Evolutionary conservation across 1,140 invertebrate species (phyloP).

Genomic region (Pseudomyrmex concolor): DNA sequence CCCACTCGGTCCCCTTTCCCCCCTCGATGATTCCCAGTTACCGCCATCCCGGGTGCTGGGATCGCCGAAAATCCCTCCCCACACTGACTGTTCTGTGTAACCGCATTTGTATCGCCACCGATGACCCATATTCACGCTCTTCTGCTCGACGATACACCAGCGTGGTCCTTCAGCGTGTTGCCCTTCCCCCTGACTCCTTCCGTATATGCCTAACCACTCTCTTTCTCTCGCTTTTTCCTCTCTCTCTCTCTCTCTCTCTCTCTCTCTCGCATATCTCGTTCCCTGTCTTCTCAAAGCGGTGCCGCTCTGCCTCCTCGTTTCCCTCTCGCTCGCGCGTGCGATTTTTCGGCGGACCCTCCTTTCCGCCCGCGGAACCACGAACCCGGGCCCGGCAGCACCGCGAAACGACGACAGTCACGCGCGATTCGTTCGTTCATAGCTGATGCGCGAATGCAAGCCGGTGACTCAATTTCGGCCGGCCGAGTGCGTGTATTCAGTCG

Average conservation of each 20-base stretch:
- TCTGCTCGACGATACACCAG: constrained; percentile 60
- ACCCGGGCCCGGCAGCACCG: constrained; percentile 1
- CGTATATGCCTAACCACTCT: neutral
- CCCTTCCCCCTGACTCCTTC: neutral
- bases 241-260: constrained; percentile 41
- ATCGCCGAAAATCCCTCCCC: constrained; percentile 6
- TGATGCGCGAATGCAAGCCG: constrained; percentile 72
- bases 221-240: constrained; percentile 8
- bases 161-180: constrained; percentile 45
- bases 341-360: constrained; percentile 51
- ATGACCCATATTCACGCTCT: constrained; percentile 81
- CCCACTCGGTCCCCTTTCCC: constrained; percentile 33
- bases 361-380: constrained; percentile 17
- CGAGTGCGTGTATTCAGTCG: constrained; percentile 48
- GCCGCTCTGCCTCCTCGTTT: neutral
- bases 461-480: constrained; percentile 68
- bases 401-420: constrained; percentile 65
- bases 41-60: constrained; percentile 31
- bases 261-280: neutral
- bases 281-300: neutral
- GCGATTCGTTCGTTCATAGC: constrained; percentile 68
- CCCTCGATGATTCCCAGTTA: constrained; percentile 8
- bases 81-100: constrained; percentile 68
- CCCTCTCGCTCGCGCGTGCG: constrained; percentile 42
- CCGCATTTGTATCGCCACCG: constrained; percentile 81